Base-by-base conservation (phyloP, 2,888 invertebrate genomes). In the Habrosyne pyritoides region DNA sequence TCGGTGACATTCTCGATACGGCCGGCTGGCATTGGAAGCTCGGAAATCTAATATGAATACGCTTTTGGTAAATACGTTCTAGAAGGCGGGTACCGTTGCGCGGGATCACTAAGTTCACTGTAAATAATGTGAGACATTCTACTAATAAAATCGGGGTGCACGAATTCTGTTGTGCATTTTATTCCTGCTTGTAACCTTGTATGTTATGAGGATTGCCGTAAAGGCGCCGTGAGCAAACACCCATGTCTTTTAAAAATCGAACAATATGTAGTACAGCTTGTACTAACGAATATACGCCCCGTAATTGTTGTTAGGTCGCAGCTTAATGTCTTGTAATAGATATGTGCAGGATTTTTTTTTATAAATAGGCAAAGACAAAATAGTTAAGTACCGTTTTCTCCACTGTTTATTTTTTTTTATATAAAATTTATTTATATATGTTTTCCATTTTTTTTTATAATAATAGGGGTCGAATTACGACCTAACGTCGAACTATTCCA, bases 1-100 rank as follows among this genome's bases (percentile, higher is more conserved):
- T 87, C 77, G 86, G 83, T 79, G 86, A 86, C 86, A 86, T 84
- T 86, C 86, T 85, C 81, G 81, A 83, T 87, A 83, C 84, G 80
- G 84, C 81, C 78, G 72, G 72, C 71, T 81, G 85, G 77, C 85
- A 84, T 86, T 85, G 86, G 81, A 77, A 81, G 81, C 83, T 86
- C 83, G 86, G 82, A 86, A 89, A 90, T 89, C 89, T 89, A 91
- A 91, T 90, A 91, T 91, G 90, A 89, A 91, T 91, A 88, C 89
- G 83, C 75, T 87, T 89, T 87, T 84, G 87, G 89, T 79, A 81
- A 87, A 89, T 86, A 86, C 81, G 75, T 71, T 73, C 67, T 74
- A 70, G 66, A 77, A 80, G 83, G 82, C 76, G 75, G 74, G 66
- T 79, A 76, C 82, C 77, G 80, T 80, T 83, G 83, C 66, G 55